Evolutionary conservation across 2,113 vertebrate species (phyloP).

Genomic region (Pristiophorus japonicus): DNA sequence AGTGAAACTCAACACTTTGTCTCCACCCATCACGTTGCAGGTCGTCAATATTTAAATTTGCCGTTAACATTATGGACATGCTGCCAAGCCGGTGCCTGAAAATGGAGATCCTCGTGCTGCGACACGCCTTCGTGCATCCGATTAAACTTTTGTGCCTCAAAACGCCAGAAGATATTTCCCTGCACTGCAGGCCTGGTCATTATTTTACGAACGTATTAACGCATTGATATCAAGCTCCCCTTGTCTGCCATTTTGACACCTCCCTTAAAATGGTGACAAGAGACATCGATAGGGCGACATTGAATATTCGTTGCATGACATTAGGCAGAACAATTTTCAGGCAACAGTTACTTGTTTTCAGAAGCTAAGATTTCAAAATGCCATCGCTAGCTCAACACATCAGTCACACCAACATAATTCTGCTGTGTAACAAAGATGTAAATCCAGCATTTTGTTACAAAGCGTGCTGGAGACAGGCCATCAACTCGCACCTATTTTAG

Average conservation of each 20-base stretch:
- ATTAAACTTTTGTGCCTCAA: neutral
- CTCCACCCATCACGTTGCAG: neutral
- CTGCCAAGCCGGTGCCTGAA: neutral
- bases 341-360: conserved; percentile 9
- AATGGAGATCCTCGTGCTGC: neutral
- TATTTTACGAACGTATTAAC: neutral
- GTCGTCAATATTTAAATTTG: neutral
- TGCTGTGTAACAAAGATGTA: neutral
- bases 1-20: neutral
- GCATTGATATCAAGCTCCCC: neutral
- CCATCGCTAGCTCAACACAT: conserved; percentile 19
- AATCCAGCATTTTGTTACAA: conserved; percentile 26
- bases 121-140: neutral
- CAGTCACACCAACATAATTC: conserved; percentile 5
- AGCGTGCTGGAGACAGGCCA: conserved; percentile 11
- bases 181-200: neutral
- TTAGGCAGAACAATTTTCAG: neutral
- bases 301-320: neutral
- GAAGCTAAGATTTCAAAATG: conserved; percentile 31
- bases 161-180: neutral
- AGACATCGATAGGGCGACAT: neutral
- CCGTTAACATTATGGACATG: neutral
- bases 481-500: conserved; percentile 30
- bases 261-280: neutral
- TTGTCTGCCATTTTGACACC: neutral